Evolutionary conservation across 1,140 invertebrate species (phyloP), one percentile per base, ranked within the genome.

Genomic region (Psix sp.): DNA sequence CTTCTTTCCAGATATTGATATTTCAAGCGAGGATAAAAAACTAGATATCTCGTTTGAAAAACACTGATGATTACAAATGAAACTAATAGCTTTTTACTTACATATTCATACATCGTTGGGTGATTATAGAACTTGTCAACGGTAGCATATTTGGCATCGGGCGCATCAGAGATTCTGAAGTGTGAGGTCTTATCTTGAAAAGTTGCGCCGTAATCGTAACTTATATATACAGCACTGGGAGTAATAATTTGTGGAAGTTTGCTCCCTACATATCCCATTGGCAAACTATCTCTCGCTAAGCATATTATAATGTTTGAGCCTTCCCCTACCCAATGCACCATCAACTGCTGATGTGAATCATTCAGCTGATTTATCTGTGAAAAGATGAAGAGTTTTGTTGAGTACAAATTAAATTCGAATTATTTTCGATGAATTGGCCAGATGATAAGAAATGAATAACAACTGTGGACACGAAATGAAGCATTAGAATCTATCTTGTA

Each of bases 241-340:
- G 80, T 89, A 46, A 84, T 86, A 38, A 68, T 68, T 43, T 83
- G 63, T 2, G 79, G 63, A 21, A 84, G 84, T 72, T 86, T 87
- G 39, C 78, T 76, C 5, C 54, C 29, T 45, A 65, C 67, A 6
- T 68, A 71, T 6, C 78, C 77, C 11, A 84, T 77, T 11, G 87
- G 88, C 43, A 86, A 85, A 11, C 90, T 91, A 80, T 95, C 92
- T 79, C 92, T 89, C 1, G 95, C 94, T 40, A 96, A 85, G 75
- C 94, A 96, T 51, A 96, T 92, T 59, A 97, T 94, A 7, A 96
- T 94, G 84, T 94, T 91, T 35, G 93, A 94, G 13, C 91, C 91
- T 80, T 94, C 92, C 16, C 95, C 94, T 18, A 95, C 94, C 95
- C 95, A 96, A 85, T 96, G 93, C 0, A 96, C 94, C 89, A 96